phyloP scores from a whole-genome alignment of 2,797 vertebrate genomes.

The Xenopus petersii region DNA sequence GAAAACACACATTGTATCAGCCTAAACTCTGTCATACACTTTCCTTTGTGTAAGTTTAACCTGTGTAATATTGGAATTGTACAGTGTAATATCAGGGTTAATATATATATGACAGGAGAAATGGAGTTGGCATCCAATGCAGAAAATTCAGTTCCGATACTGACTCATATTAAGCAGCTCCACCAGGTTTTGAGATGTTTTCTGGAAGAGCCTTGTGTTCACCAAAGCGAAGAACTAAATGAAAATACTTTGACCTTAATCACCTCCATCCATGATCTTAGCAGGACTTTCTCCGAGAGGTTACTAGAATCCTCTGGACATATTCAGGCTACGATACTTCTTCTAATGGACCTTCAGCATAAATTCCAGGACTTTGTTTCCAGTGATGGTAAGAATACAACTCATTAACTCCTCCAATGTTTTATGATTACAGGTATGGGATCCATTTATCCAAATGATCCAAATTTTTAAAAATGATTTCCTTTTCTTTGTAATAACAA shows the following conservation, averaged over 20 bases:
- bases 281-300: conserved; percentile 52
- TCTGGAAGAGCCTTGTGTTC: conserved; percentile 39
- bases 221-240: conserved; percentile 33
- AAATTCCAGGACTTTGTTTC: conserved; percentile 48
- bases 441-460: too few species aligned
- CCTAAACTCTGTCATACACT: conserved; percentile 7
- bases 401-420: too few species aligned
- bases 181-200: conserved; percentile 49
- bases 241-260: conserved; percentile 47
- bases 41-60: conserved; percentile 44
- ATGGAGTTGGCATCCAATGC: conserved; percentile 52
- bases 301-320: conserved; percentile 52
- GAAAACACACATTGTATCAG: background rate
- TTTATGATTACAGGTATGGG: too few species aligned
- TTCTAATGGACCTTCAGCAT: conserved; percentile 51
- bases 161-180: conserved; percentile 59
- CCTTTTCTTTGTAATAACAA: too few species aligned
- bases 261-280: conserved; percentile 55
- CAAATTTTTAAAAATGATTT: too few species aligned
- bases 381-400: conserved; percentile 59
- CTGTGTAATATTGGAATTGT: conserved; percentile 1
- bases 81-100: conserved; percentile 21
- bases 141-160: conserved; percentile 53
- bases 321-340: conserved; percentile 51
- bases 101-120: conserved; percentile 38